Conservation (phyloP, 2,113 vertebrate species). For the Triplophysa tibetana region DNA sequence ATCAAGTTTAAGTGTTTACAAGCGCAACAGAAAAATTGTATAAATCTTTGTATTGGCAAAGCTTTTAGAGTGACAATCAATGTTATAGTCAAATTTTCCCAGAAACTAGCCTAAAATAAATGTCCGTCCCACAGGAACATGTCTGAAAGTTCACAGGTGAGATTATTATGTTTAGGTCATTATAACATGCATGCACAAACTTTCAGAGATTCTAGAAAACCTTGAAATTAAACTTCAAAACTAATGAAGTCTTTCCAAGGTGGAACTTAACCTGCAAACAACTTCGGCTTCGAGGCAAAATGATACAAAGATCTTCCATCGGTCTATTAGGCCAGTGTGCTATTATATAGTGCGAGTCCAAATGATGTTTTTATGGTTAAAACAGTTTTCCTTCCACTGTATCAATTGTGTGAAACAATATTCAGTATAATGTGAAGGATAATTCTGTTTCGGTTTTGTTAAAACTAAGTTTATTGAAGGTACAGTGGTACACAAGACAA, state of each 20-base stretch:
- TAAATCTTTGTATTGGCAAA: not conserved
- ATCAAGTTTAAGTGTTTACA: too few relatives aligned
- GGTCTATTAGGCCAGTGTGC: not conserved
- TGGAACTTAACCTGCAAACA: slow-evolving; percentile 9
- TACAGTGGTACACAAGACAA: too few relatives aligned
- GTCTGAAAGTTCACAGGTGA: not conserved
- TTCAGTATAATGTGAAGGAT: not conserved
- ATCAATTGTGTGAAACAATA: too few relatives aligned
- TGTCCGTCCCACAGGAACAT: not conserved
- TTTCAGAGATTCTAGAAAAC: not conserved
- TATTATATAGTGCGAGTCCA: not conserved
- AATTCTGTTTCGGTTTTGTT: not conserved
- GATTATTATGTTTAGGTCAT: not conserved
- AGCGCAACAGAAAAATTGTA: too few relatives aligned
- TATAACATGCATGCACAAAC: not conserved
- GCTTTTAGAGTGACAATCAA: slow-evolving; percentile 8
- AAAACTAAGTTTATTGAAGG: too few relatives aligned
- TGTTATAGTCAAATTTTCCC: slow-evolving; percentile 39
- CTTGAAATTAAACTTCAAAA: slow-evolving; percentile 36
- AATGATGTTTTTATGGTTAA: not conserved
- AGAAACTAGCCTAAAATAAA: not conserved
- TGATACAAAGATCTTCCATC: not conserved
- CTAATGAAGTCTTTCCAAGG: slow-evolving; percentile 28
- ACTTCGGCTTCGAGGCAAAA: slow-evolving; percentile 17
- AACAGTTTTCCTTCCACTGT: too few relatives aligned